Conservation (phyloP, 2,888 invertebrate species). For the Caenorhabditis virilis region DNA sequence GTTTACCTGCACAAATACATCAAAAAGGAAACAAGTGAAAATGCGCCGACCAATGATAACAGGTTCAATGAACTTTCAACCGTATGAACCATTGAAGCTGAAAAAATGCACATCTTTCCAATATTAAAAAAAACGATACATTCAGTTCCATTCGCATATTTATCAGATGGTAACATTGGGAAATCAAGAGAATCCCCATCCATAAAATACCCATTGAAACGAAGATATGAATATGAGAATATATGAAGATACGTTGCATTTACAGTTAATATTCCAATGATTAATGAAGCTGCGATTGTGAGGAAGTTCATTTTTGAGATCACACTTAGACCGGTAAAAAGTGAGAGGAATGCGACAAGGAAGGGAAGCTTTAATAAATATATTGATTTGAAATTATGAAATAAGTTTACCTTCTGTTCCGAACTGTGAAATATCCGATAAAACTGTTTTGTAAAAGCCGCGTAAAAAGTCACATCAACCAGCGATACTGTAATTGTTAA, state of each 20-base stretch:
- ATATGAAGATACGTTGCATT: constrained; percentile 36
- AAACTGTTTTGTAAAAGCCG: constrained; percentile 34
- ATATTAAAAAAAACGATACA: constrained; percentile 5
- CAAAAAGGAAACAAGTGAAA: constrained; percentile 18
- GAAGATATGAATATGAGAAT: constrained; percentile 30
- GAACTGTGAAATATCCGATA: constrained; percentile 35
- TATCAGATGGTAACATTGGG: constrained; percentile 24
- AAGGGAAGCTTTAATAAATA: constrained; percentile 21
- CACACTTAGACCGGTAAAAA: constrained; percentile 34
- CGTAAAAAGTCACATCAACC: constrained; percentile 24
- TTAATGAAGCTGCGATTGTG: constrained; percentile 26
- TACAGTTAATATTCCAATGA: constrained; percentile 21
- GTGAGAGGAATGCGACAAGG: constrained; percentile 21
- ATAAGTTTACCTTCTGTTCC: constrained; percentile 20
- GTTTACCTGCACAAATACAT: too few relatives aligned
- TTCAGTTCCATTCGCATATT: constrained; percentile 31
- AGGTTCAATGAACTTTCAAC: constrained; percentile 29
- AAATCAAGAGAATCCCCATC: constrained; percentile 23
- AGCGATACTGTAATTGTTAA: constrained; percentile 15
- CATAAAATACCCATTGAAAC: constrained; percentile 28
- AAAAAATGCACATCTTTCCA: not conserved
- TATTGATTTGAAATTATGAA: not conserved
- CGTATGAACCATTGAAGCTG: constrained; percentile 35
- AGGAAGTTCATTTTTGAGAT: constrained; percentile 20
- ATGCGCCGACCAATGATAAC: constrained; percentile 18